Base-by-base conservation (phyloP, 2,113 vertebrate species). In the Diadophis punctatus region DNA sequence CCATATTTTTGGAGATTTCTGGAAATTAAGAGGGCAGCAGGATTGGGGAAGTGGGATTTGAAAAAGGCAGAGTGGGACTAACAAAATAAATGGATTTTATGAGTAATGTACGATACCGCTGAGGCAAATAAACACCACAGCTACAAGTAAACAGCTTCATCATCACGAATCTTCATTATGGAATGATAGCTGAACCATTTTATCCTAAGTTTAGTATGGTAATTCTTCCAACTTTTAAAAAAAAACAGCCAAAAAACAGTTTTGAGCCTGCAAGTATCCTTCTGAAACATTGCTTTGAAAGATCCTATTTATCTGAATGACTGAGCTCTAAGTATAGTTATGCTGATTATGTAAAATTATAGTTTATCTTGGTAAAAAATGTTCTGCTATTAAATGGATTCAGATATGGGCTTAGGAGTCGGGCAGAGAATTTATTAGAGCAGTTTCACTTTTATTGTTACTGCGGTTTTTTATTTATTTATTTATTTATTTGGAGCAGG, bases 241-340 rank as follows among this genome's bases (percentile, higher is more conserved):
- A 74, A 68, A 46, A 86, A 92, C 93, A 58, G 88, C 56, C 30
- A 22, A 89, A 93, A 95, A 93, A 52, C 10, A 30, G 18, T 85
- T 90, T 58, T 90, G 10, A 85, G 63, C 87, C 91, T 95, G 34
- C 60, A 95, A 95, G 80, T 89, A 91, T 56, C 55, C 1, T 90
- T 93, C 93, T 51, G 86, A 96, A 97, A 95, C 2, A 25, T 46
- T 93, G 63, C n/a, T 95, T 93, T 95, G 91, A 95, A 96, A 96
- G 58, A 74, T 48, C 46, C 0, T 94, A 96, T 94, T 89, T 92
- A 93, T 95, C 90, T 95, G 93, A 52, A 56, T 91, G 93, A n/a
- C 39, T 95, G 87, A 96, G 63, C 63, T 95, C 93, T 96, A 92
- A 96, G 91, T 94, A 92, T 20, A 96, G 92, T 95, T 97, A 93